phyloP scores from a whole-genome alignment of 2,888 invertebrate species.

The Hedya salicella region DNA sequence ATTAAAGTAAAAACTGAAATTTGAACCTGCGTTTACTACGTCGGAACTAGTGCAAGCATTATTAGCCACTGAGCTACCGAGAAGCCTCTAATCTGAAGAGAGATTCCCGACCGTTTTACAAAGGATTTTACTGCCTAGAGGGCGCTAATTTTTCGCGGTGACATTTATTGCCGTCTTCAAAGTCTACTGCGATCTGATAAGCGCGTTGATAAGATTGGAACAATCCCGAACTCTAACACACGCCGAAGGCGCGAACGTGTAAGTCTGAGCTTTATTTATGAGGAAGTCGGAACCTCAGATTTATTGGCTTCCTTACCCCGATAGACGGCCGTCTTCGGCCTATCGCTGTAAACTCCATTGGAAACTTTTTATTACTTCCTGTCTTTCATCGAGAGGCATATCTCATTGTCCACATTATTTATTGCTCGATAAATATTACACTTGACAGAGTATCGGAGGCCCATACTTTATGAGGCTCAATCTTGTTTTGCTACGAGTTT shows the following conservation, averaged over 20 bases:
- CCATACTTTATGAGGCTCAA: conserved; percentile 36
- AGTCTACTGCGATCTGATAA: conserved; percentile 57
- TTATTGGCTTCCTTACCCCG: conserved; percentile 73
- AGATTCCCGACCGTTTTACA: conserved; percentile 35
- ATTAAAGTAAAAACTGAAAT: no score
- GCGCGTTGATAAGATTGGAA: conserved; percentile 54
- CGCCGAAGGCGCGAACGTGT: conserved; percentile 62
- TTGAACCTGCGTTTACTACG: not conserved
- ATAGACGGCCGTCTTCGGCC: conserved; percentile 64
- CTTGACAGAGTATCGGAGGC: conserved; percentile 51
- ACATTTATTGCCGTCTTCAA: conserved; percentile 62
- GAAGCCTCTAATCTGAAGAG: not conserved
- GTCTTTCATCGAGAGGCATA: conserved; percentile 52
- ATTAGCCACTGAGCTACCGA: not conserved
- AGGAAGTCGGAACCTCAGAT: conserved; percentile 69
- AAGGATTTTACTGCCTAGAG: conserved; percentile 57
- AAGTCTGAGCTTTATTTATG: conserved; percentile 69
- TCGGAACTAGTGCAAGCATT: not conserved
- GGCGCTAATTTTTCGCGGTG: conserved; percentile 60
- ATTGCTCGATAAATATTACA: conserved; percentile 66
- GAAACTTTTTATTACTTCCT: conserved; percentile 57
- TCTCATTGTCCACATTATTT: conserved; percentile 64
- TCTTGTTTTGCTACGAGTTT: conserved; percentile 35
- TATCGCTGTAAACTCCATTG: conserved; percentile 63
- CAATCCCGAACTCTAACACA: conserved; percentile 68